These are phyloP conservation scores for Achlya flavicornis DNA, from an alignment of 2,888 invertebrate genomes.

Conservation along the genomic window DNA sequence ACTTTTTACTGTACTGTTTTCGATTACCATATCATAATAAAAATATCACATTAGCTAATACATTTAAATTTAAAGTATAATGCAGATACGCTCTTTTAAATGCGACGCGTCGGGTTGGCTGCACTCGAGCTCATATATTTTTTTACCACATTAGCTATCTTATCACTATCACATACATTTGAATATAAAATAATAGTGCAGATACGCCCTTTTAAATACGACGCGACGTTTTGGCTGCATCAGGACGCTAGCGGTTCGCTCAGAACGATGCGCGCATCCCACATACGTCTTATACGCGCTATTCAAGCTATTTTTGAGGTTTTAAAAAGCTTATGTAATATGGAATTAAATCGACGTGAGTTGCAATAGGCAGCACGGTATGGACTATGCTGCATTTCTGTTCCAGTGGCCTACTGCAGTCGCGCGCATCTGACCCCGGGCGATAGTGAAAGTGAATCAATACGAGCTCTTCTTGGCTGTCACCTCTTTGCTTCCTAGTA, in stretches of 20 bases:
- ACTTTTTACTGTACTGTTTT: no score
- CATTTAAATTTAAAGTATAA: no score
- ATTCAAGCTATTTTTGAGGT: background rate
- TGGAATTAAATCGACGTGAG: slow-evolving; percentile 45
- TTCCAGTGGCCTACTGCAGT: slow-evolving; percentile 78
- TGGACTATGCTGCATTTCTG: slow-evolving; percentile 70
- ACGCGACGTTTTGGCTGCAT: background rate
- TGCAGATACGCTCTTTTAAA: no score
- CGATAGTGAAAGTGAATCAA: slow-evolving; percentile 80
- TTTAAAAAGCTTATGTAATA: background rate
- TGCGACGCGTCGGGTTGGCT: no score
- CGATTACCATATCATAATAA: no score
- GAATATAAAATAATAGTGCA: background rate
- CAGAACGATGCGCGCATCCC: background rate
- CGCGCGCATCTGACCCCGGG: slow-evolving; percentile 80
- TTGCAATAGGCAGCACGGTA: slow-evolving; percentile 62
- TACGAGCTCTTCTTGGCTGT: slow-evolving; percentile 66
- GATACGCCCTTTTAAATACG: background rate
- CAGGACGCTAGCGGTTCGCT: background rate
- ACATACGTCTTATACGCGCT: background rate
- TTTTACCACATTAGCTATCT: background rate
- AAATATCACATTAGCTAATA: no score
- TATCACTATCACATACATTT: slow-evolving; percentile 1
- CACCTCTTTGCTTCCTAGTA: slow-evolving; percentile 48
- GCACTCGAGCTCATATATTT: background rate